These are phyloP conservation scores for Cataglyphis livida DNA, from an alignment of 2,888 invertebrate genomes.

Conservation along the genomic window DNA sequence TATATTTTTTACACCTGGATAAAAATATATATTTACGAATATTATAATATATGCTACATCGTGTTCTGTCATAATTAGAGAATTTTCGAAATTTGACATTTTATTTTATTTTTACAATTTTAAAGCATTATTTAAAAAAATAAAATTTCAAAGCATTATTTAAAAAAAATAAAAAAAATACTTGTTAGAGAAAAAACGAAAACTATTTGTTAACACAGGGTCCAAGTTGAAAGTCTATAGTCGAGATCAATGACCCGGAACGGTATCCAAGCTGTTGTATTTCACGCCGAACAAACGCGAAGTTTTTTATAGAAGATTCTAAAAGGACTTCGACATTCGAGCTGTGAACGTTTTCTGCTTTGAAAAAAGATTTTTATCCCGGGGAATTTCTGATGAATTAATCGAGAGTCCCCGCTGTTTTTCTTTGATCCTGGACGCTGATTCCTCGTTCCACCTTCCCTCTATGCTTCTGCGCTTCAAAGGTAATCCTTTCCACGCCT, in stretches of 20 bases:
- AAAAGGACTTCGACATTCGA: constrained; percentile 6
- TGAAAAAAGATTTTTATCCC: constrained; percentile 51
- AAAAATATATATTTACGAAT: not conserved
- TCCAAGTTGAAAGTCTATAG: not conserved
- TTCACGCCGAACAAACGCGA: not conserved
- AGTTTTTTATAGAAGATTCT: not conserved
- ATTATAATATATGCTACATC: not conserved
- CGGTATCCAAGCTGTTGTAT: not conserved
- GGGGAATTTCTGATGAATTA: constrained; percentile 50
- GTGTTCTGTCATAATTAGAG: not conserved
- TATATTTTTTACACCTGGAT: not conserved
- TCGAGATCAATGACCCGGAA: not conserved
- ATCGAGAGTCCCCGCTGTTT: constrained; percentile 59
- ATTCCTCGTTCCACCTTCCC: constrained; percentile 45
- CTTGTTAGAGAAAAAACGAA: not conserved
- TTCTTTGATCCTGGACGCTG: constrained; percentile 61
- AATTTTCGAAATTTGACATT: not conserved
- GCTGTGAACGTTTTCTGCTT: constrained; percentile 61
- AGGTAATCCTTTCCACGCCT: constrained; percentile 54
- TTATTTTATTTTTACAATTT: not conserved
- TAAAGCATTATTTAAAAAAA: not conserved
- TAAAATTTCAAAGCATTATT: not conserved
- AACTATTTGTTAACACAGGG: constrained; percentile 1
- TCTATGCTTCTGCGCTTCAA: constrained; percentile 71
- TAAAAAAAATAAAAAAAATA: not conserved